Percentiles rank a stretch among this genome's conserved stretches.
Evolutionary conservation across 1,140 invertebrate genomes (phyloP).

Genomic region (Octopus bimaculoides): DNA sequence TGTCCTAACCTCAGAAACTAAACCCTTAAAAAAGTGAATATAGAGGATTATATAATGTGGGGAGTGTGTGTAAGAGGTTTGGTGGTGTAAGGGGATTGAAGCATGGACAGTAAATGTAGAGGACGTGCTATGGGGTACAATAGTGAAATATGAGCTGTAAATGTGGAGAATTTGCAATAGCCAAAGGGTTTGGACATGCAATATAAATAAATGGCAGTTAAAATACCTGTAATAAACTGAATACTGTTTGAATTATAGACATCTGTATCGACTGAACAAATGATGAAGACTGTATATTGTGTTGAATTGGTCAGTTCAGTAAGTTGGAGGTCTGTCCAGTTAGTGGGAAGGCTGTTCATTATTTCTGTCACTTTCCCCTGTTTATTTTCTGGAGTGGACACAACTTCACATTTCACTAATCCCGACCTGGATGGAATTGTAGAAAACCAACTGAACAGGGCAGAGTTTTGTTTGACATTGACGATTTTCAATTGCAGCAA

Average conservation of each 20-base stretch:
- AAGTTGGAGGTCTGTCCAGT: not conserved
- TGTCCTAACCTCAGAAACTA: too few species aligned
- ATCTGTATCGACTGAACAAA: not conserved
- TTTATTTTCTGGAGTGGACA: not conserved
- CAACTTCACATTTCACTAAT: constrained; percentile 1
- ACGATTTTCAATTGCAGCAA: not conserved
- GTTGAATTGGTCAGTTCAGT: not conserved
- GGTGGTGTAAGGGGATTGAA: too few species aligned
- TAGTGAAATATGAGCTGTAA: too few species aligned
- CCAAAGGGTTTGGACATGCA: too few species aligned
- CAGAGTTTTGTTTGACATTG: not conserved
- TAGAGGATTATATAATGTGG: too few species aligned
- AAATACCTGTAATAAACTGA: not conserved
- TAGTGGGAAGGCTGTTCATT: not conserved
- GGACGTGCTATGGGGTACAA: too few species aligned
- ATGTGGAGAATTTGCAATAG: too few species aligned
- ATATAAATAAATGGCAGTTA: not conserved
- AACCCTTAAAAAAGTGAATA: too few species aligned
- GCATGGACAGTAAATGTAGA: too few species aligned
- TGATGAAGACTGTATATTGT: not conserved
- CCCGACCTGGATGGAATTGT: not conserved
- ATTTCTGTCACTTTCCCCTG: not conserved
- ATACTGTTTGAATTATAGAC: not conserved
- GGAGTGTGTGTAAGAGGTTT: too few species aligned
- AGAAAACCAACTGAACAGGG: not conserved